Conservation (phyloP, 2,888 invertebrate genomes). For the Tenthredo scrophulariae region DNA sequence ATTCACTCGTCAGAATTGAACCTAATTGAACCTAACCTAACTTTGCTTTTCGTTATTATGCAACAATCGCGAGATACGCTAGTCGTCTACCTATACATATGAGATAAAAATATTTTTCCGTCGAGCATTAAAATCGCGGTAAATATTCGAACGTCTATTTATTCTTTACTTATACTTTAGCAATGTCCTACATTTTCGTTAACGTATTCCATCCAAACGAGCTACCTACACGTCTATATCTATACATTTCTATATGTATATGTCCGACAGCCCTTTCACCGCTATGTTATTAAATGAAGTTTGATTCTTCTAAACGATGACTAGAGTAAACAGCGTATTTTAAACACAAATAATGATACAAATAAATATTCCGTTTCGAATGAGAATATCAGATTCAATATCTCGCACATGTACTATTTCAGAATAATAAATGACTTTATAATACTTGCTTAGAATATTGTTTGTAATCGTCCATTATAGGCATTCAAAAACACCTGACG, state of each 20-base stretch:
- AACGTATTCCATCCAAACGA: background rate
- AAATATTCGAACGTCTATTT: background rate
- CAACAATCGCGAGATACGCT: slow-evolving; percentile 27
- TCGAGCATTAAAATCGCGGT: background rate
- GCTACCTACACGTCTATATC: background rate
- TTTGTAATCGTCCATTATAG: slow-evolving; percentile 56
- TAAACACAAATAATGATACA: background rate
- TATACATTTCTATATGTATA: background rate
- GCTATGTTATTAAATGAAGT: background rate
- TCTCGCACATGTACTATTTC: background rate
- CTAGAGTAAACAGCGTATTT: background rate
- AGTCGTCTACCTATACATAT: background rate
- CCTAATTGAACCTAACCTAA: slow-evolving; percentile 23
- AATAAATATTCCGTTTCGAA: background rate
- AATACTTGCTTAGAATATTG: background rate
- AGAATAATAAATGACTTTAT: background rate
- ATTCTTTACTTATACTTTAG: background rate
- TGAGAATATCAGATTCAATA: background rate
- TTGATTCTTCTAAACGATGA: background rate
- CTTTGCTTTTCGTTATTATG: slow-evolving; percentile 25
- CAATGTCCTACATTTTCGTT: background rate
- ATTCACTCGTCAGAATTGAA: background rate
- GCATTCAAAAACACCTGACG: slow-evolving; percentile 59
- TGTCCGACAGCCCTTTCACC: background rate
- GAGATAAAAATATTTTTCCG: background rate